Evolutionary conservation across 2,113 vertebrate genomes (phyloP).

Genomic region (Diadophis punctatus): DNA sequence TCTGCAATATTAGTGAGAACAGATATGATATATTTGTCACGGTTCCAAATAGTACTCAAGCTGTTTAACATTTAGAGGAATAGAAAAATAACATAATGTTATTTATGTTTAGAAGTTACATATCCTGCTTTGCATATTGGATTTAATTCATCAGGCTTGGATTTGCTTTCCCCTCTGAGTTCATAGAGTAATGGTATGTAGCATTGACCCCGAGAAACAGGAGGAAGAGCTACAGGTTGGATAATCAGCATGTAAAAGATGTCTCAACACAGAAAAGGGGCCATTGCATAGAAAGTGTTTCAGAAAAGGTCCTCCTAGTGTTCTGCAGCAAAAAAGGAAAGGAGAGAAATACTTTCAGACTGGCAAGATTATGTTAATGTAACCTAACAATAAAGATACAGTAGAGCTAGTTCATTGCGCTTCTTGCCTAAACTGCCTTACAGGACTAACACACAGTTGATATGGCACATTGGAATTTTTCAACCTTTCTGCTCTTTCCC

Average conservation of each 20-base stretch:
- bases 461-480: neutral
- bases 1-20: neutral
- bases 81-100: neutral
- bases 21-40: neutral
- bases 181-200: neutral
- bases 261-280: neutral
- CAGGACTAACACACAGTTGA: neutral
- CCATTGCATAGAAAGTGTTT: neutral
- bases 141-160: neutral
- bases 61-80: neutral
- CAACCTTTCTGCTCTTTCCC: neutral
- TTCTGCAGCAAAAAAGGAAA: neutral
- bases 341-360: neutral
- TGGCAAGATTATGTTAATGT: neutral
- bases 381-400: neutral
- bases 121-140: neutral
- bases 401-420: neutral
- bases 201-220: neutral
- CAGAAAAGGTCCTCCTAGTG: neutral
- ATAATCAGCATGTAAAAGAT: neutral
- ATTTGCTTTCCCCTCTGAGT: neutral
- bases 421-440: neutral
- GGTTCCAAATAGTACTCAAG: too few relatives aligned
- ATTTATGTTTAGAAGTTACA: neutral
- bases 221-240: neutral